Evolutionary conservation across 2,888 invertebrate species (phyloP).

Genomic region (Agrotis puta): DNA sequence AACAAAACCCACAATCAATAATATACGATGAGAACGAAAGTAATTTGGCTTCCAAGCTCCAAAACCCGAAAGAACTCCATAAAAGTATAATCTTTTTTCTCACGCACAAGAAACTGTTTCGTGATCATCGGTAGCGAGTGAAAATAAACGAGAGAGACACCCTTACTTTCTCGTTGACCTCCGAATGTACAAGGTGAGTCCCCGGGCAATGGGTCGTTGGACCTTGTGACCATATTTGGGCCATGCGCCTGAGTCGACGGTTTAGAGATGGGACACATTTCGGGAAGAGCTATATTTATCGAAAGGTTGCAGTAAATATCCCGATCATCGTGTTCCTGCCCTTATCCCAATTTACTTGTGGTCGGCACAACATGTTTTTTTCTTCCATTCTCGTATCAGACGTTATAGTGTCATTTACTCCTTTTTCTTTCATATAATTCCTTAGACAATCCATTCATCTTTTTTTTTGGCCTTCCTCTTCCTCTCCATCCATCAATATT

Average conservation of each 20-base stretch:
- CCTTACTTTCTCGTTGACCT: conserved; percentile 62
- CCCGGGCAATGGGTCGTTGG: conserved; percentile 76
- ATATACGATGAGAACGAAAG: conserved; percentile 61
- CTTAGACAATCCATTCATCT: no score
- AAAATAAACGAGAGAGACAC: conserved; percentile 58
- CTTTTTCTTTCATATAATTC: no score
- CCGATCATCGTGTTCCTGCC: no score
- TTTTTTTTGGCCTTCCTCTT: no score
- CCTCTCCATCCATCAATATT: no score
- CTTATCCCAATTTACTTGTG: no score
- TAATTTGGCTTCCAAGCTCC: conserved; percentile 33
- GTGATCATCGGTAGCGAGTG: conserved; percentile 56
- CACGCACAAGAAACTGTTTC: conserved; percentile 49
- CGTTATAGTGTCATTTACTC: no score
- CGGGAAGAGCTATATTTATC: conserved; percentile 1
- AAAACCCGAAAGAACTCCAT: conserved; percentile 31
- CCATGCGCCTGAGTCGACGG: conserved; percentile 59
- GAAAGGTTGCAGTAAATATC: neutral
- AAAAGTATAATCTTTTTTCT: conserved; percentile 45
- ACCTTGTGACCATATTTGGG: conserved; percentile 76
- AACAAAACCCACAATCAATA: conserved; percentile 18
- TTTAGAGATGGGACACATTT: conserved; percentile 55
- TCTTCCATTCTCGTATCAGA: no score
- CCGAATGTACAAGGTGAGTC: conserved; percentile 66
- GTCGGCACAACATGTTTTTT: no score